Evolutionary conservation across 1,140 invertebrate genomes (phyloP), one percentile per base, ranked within the genome.

Genomic region (Bombus soroeensis): DNA sequence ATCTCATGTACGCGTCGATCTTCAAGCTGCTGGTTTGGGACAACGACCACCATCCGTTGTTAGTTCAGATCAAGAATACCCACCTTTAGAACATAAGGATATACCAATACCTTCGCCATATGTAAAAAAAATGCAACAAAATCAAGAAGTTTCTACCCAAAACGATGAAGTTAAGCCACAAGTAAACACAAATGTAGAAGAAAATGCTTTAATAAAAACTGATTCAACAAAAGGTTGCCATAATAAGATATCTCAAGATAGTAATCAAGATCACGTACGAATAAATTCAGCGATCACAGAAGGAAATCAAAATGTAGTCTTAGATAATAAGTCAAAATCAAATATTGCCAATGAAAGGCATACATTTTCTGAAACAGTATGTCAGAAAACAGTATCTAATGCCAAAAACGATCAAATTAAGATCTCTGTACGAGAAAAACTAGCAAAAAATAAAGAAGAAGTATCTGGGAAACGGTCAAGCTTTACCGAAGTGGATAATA

Each of bases 11-110:
- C 93, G 94, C 1, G 94, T 96, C 43, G 96, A 96, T 92, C 95
- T 96, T 93, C 96, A 96, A 81, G 96, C 96, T 13, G 96, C 96
- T n/a, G 96, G 96, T 68, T 88, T 97, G 41, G 96, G 96, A 47
- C 96, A 96, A 81, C 94, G 96, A 34, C 96, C 96, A 74, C 94
- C 95, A 2, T 96, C 96, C 0, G 93, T 96, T 32, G 92, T 96
- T 18, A 95, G 93, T 88, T 94, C 94, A 0, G 94, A 95, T 73
- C 93, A 93, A 59, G 94, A 95, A 71, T 91, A 93, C 88, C 94
- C 92, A 39, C 82, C 93, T 0, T 74, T 94, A 59, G 93, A 94
- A 66, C 91, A 93, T 53, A 94, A 93, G 78, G 93, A 95, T 62
- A 94, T 93, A 71, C 93, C 93, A 22, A 79, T 93, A 82, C 89